Base-by-base conservation (phyloP, 2,797 vertebrate species). In the Sitta carolinensis region DNA sequence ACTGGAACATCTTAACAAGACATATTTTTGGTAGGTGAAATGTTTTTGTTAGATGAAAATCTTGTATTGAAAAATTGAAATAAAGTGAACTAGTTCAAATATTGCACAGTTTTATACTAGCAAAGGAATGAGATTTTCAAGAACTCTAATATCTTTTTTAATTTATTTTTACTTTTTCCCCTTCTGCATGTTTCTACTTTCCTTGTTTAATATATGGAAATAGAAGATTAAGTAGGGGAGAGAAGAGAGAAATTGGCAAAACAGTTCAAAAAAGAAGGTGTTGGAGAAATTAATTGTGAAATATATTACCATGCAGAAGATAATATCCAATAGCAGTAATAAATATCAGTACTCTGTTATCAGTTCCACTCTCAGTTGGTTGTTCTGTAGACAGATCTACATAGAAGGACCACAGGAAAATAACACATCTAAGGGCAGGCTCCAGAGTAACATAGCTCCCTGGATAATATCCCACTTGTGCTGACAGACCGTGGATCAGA, bases 371-470 rank as follows among this genome's bases (percentile, higher is more conserved):
- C 57, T 63, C 68, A 80, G 42, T 40, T 55, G 18, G 4, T n/a
- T 82, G 45, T 20, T 66, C 45, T 82, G 42, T 42, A 75, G 52
- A 30, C 19, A 85, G 57, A 42, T 19, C 58, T 55, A 40, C 16
- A 45, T 1, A 26, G 45, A 51, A 92, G 64, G 9, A 61, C 19
- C 10, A 21, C 10, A 74, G 55, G 42, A 66, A 62, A 77, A 47
- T 5, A 63, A 30, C 9, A 5, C 1, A 2, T 34, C 36, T 64
- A 77, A 89, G 47, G 42, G 42, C 40, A 74, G 25, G 34, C 69
- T 85, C 13, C 29, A 16, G 55, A 64, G 51, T 34, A 38, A 11
- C 0, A 0, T 1, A 70, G 9, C 27, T 77, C 20, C 30, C 20
- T 36, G 58, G 48, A 11, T 29, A 25, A 58, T 1, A 2, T n/a